Evolutionary conservation across 2,113 vertebrate genomes (phyloP), one percentile per base, ranked within the genome.

Genomic region (Carollia perspicillata): DNA sequence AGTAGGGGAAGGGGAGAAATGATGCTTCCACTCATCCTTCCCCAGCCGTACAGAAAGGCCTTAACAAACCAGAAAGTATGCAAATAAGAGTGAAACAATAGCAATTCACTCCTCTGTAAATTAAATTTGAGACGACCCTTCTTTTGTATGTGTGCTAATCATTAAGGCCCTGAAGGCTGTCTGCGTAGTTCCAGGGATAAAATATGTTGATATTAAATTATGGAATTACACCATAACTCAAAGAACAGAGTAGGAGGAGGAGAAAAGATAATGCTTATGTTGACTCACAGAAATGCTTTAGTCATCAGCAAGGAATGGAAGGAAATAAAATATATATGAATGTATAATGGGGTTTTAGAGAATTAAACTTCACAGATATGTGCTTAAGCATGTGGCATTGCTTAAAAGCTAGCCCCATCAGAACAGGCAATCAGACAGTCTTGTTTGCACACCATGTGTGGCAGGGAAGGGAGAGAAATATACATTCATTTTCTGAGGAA

Each of bases 361-460:
- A 96, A 95, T 95, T 89, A 93, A 79, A 95, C 86, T 92, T 93
- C 86, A 84, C n/a, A 96, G 72, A 92, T 93, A 95, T 83, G 83
- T 93, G 66, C 71, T 79, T 90, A 90, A 95, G 90, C 80, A 78
- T 88, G 87, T 92, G 90, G 92, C 85, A 78, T 92, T 93, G 87
- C 96, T 96, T 94, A 84, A 95, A 63, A 88, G 85, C 71, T 89
- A 85, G 60, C 49, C 16, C 68, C n/a, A 72, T 44, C 78, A 44
- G 85, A 83, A 80, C 69, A 89, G 90, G 37, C 1, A 0, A 87
- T 77, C 63, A 80, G 84, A 40, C 6, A 58, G 49, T 58, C 53
- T 93, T 86, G 63, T 95, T 93, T 95, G 75, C 53, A 42, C 49
- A 55, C 20, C n/a, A 22, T 92, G 84, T 83, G 18, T 94, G 68